Conservation (phyloP, 2,888 invertebrate species). For the Lamellibrachia satsuma region DNA sequence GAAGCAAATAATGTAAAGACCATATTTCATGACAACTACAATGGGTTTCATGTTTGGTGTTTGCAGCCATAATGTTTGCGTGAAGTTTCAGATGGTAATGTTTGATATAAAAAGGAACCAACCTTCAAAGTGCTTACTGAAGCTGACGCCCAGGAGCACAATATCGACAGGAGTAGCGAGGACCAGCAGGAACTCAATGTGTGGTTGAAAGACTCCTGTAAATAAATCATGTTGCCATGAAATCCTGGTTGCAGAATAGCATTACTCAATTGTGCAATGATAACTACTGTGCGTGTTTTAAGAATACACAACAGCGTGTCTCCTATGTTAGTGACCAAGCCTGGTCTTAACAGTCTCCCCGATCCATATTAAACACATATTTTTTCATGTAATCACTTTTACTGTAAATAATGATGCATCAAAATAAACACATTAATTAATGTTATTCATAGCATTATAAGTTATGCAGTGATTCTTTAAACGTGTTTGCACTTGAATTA, state of each 20-base stretch:
- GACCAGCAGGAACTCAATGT: constrained; percentile 89
- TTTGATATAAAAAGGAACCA: not conserved
- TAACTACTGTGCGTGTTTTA: not conserved
- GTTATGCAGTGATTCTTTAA: not conserved
- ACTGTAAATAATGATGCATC: too few relatives aligned
- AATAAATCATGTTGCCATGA: constrained; percentile 28
- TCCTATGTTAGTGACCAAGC: too few relatives aligned
- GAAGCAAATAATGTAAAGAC: too few relatives aligned
- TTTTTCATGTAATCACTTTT: too few relatives aligned
- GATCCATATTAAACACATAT: too few relatives aligned
- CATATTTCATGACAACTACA: too few relatives aligned
- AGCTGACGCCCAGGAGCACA: constrained; percentile 82
- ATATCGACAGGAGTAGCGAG: constrained; percentile 95
- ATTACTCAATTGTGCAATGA: not conserved
- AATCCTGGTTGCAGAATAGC: constrained; percentile 21
- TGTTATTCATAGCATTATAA: too few relatives aligned
- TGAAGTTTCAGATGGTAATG: not conserved
- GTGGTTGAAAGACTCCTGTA: constrained; percentile 83
- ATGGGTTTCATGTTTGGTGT: too few relatives aligned
- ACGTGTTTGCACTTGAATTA: not conserved
- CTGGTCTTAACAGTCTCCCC: too few relatives aligned
- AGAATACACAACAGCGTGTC: not conserved
- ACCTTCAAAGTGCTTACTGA: constrained; percentile 51
- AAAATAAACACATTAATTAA: too few relatives aligned
- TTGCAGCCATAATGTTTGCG: too few relatives aligned